Conservation (phyloP, 37 sponge, comb jelly and placozoan species). For the Beroe forskalii region DNA sequence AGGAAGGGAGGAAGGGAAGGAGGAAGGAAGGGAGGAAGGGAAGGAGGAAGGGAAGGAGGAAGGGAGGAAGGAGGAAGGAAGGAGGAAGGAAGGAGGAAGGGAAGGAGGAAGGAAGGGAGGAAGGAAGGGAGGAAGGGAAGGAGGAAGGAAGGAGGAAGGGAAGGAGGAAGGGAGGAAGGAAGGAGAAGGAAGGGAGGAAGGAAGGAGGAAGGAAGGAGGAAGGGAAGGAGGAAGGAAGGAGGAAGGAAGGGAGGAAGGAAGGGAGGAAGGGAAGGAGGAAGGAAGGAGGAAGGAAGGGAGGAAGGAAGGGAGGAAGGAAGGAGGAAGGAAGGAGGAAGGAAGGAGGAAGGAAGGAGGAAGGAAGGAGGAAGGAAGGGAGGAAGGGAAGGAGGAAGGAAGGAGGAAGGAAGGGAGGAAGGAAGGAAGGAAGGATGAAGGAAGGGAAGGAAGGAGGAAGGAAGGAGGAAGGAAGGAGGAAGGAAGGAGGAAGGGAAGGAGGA, state of each 20-base stretch:
- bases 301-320: neutral
- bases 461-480: neutral
- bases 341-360: no score
- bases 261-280: conserved; percentile 2
- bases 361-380: neutral
- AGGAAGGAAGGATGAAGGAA: neutral
- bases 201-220: neutral
- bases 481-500: neutral
- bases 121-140: neutral
- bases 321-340: neutral
- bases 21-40: neutral
- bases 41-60: neutral
- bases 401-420: neutral
- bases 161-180: neutral
- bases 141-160: neutral
- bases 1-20: neutral
- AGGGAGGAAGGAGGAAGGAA: neutral
- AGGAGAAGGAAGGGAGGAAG: conserved; percentile 1
- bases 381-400: neutral
- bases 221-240: neutral
- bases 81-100: neutral
- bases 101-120: conserved; percentile 2
- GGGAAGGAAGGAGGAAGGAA: neutral
- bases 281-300: conserved; percentile 18
- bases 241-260: neutral